Percentiles rank a stretch among this genome's conserved stretches.
Evolutionary conservation across 2,888 invertebrate species (phyloP).

Genomic region (Periphyllus acericola): DNA sequence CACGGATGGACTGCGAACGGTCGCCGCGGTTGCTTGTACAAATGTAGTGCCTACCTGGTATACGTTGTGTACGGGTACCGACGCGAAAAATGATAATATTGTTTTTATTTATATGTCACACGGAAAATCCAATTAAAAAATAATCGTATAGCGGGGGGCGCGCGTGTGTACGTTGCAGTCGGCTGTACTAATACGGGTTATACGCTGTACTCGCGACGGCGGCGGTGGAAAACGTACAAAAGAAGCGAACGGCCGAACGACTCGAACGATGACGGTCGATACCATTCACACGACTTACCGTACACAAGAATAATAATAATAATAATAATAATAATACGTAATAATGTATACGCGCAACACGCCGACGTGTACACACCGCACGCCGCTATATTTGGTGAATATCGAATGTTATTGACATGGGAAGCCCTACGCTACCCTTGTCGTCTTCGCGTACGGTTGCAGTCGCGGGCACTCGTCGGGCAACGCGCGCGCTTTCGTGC

Average conservation of each 20-base stretch:
- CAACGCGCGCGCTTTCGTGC: too few species aligned
- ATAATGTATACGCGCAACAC: background rate
- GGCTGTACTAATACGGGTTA: too few species aligned
- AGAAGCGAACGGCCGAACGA: conserved; percentile 31
- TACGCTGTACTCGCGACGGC: background rate
- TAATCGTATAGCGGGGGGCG: background rate
- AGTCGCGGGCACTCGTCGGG: background rate
- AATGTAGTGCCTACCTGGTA: too few species aligned
- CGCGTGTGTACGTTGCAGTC: background rate
- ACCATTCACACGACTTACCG: conserved; percentile 33
- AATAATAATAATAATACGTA: too few species aligned
- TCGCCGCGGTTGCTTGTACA: background rate
- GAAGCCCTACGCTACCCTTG: conserved; percentile 47
- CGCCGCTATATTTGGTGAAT: background rate
- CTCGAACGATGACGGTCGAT: conserved; percentile 47
- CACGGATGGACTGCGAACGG: background rate
- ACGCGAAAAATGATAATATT: background rate
- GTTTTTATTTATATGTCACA: conserved; percentile 16
- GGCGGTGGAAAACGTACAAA: conserved; percentile 56
- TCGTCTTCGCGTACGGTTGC: background rate
- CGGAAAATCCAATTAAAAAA: conserved; percentile 45
- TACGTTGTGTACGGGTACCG: background rate
- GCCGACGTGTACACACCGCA: background rate
- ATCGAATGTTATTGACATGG: background rate
- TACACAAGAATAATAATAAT: background rate